phyloP scores from a whole-genome alignment of 2,113 vertebrate species.

The Austrofundulus limnaeus region DNA sequence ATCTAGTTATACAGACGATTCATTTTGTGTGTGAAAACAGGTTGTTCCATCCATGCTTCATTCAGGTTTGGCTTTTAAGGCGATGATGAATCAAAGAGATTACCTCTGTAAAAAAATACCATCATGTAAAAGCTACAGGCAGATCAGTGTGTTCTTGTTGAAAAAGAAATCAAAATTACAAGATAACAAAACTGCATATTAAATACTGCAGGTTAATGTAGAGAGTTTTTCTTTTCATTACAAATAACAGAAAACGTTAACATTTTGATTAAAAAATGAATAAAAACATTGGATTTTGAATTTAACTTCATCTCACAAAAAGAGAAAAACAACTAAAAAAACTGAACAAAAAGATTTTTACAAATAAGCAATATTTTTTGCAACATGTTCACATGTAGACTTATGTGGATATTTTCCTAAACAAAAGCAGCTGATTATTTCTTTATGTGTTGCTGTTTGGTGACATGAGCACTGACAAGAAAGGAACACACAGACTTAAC shows the following conservation, averaged over 20 bases:
- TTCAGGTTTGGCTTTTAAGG: slow-evolving; percentile 62
- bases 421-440: neutral
- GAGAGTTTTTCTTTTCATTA: neutral
- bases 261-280: too few relatives aligned
- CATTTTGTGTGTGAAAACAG: slow-evolving; percentile 25
- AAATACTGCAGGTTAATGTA: neutral
- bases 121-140: slow-evolving; percentile 48
- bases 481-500: neutral
- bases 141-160: slow-evolving; percentile 48
- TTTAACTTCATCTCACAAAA: too few relatives aligned
- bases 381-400: neutral
- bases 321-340: too few relatives aligned
- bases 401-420: neutral
- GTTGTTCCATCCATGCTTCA: slow-evolving; percentile 16
- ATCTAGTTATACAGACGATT: slow-evolving; percentile 33
- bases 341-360: too few relatives aligned
- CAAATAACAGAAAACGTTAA: neutral
- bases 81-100: slow-evolving; percentile 51
- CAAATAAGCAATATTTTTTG: too few relatives aligned
- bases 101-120: slow-evolving; percentile 46
- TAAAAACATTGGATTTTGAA: too few relatives aligned
- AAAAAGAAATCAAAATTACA: slow-evolving; percentile 19
- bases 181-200: slow-evolving; percentile 24
- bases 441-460: neutral
- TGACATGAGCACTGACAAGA: neutral